Evolutionary conservation across 2,888 invertebrate genomes (phyloP).

Genomic region (Lasioglossum figueresi): DNA sequence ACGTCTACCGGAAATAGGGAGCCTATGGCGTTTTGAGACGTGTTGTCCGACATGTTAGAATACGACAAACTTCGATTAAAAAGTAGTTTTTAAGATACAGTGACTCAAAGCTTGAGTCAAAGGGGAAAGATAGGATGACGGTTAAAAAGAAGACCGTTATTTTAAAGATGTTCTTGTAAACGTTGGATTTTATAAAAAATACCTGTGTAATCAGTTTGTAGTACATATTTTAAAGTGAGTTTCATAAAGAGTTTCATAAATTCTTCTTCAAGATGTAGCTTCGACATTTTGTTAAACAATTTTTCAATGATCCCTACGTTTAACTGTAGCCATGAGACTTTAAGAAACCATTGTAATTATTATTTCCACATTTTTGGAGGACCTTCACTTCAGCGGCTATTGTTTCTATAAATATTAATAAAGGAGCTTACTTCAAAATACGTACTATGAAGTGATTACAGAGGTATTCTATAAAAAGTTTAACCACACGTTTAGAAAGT

Average conservation of each 20-base stretch:
- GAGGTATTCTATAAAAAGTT: neutral
- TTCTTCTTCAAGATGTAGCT: neutral
- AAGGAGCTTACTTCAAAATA: neutral
- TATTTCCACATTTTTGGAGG: neutral
- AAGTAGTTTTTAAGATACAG: neutral
- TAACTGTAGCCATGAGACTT: neutral
- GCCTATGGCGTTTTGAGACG: constrained; percentile 18
- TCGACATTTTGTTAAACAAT: neutral
- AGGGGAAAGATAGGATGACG: neutral
- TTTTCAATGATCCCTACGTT: neutral
- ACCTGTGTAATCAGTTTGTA: neutral
- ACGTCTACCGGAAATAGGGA: constrained; percentile 22
- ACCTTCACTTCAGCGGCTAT: neutral
- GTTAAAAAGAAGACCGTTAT: neutral
- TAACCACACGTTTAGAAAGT: neutral
- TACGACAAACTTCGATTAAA: neutral
- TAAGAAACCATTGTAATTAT: too few species aligned
- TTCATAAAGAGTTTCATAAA: neutral
- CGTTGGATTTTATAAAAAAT: neutral
- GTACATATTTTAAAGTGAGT: neutral
- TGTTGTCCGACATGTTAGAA: constrained; percentile 11
- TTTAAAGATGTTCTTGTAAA: neutral
- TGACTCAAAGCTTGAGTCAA: neutral
- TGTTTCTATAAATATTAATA: neutral
- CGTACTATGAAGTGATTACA: neutral